These are phyloP conservation scores for Mayetiola destructor DNA, from an alignment of 2,888 invertebrate species.

Conservation along the genomic window DNA sequence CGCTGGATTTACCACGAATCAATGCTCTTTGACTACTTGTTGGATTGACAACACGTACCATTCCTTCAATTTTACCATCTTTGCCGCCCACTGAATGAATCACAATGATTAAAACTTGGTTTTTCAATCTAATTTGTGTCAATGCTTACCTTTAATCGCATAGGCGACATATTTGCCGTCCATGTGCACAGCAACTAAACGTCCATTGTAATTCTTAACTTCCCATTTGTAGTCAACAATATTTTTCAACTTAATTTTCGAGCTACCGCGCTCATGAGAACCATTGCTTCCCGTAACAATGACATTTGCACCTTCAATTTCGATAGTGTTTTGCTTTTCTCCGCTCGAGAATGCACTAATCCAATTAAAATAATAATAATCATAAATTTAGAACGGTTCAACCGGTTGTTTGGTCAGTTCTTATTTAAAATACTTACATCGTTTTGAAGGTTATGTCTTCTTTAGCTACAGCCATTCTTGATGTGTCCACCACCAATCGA, in stretches of 20 bases:
- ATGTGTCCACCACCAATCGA: neutral
- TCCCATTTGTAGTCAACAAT: conserved; percentile 92
- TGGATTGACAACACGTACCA: conserved; percentile 68
- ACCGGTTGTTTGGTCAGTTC: neutral
- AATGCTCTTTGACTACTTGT: conserved; percentile 54
- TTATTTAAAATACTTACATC: neutral
- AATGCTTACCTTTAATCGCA: conserved; percentile 63
- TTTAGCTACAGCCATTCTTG: neutral
- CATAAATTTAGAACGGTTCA: neutral
- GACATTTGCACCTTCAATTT: conserved; percentile 37
- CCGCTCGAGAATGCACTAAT: conserved; percentile 27
- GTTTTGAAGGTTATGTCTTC: conserved; percentile 6
- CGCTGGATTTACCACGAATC: conserved; percentile 74
- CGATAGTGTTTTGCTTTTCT: conserved; percentile 29
- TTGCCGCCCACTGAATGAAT: conserved; percentile 29
- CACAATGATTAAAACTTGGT: neutral
- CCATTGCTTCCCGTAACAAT: conserved; percentile 55
- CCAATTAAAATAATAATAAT: neutral
- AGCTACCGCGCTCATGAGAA: conserved; percentile 61
- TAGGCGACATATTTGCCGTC: conserved; percentile 78
- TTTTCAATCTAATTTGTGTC: neutral
- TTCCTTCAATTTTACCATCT: conserved; percentile 41
- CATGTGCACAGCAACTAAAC: conserved; percentile 75
- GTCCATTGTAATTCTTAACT: conserved; percentile 70
- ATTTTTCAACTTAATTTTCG: conserved; percentile 78